Conservation (phyloP, 2,888 invertebrate genomes). For the Scaptomyza caliginosa region DNA sequence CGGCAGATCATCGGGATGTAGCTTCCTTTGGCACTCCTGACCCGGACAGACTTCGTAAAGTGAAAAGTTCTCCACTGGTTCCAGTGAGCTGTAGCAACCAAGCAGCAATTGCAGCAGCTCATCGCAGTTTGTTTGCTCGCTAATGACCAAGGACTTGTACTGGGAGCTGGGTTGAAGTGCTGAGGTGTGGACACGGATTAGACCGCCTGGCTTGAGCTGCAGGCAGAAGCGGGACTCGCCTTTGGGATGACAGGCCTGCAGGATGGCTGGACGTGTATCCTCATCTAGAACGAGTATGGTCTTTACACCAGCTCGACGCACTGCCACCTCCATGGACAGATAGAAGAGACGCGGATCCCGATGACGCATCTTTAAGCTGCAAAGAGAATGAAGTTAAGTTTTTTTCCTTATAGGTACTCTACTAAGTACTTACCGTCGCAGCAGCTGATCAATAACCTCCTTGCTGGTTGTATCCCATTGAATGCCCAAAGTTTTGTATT, state of each 20-base stretch:
- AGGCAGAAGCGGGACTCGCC: slow-evolving; percentile 96
- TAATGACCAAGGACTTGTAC: slow-evolving; percentile 95
- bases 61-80: slow-evolving; percentile 93
- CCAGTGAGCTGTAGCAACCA: slow-evolving; percentile 92
- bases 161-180: slow-evolving; percentile 95
- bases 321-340: slow-evolving; percentile 96
- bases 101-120: slow-evolving; percentile 93
- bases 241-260: slow-evolving; percentile 96
- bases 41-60: slow-evolving; percentile 92
- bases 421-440: slow-evolving; percentile 88
- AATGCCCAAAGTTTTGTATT: slow-evolving; percentile 96
- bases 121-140: slow-evolving; percentile 94
- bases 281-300: slow-evolving; percentile 94
- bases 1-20: slow-evolving; percentile 94
- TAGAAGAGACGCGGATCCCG: slow-evolving; percentile 96
- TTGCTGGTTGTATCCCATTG: slow-evolving; percentile 94
- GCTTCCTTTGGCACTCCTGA: slow-evolving; percentile 93
- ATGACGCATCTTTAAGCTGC: slow-evolving; percentile 91
- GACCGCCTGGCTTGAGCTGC: slow-evolving; percentile 94
- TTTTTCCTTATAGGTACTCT: background rate
- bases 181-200: slow-evolving; percentile 96
- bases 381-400: background rate
- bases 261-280: slow-evolving; percentile 94
- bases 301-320: slow-evolving; percentile 91
- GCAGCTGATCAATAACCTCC: slow-evolving; percentile 92